These are phyloP conservation scores for Isoperla grammatica DNA, from an alignment of 2,888 invertebrate species.

Conservation along the genomic window DNA sequence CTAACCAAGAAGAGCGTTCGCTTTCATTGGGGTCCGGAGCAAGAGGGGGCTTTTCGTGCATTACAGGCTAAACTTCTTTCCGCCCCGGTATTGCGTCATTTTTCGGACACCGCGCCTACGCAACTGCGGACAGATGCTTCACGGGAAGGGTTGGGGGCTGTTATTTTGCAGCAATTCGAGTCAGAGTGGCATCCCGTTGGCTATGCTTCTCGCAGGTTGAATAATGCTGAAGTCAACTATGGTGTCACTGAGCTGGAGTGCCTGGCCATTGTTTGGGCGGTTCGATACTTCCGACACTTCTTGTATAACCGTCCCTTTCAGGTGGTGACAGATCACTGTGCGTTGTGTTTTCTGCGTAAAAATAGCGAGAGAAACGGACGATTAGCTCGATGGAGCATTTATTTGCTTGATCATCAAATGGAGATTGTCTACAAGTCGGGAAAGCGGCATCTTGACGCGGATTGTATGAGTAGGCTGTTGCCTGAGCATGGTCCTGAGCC, in stretches of 20 bases:
- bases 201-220: background rate
- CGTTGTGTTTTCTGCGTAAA: slow-evolving; percentile 14
- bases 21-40: slow-evolving; percentile 15
- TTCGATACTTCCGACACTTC: background rate
- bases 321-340: slow-evolving; percentile 21
- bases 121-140: slow-evolving; percentile 7
- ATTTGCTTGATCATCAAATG: slow-evolving; percentile 2
- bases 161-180: background rate
- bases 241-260: slow-evolving; percentile 2
- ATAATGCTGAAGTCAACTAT: background rate
- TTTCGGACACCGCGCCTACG: slow-evolving; percentile 19
- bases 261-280: background rate
- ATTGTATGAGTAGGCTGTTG: background rate
- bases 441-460: background rate
- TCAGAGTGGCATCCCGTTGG: background rate
- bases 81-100: slow-evolving; percentile 32
- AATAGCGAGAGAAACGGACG: slow-evolving; percentile 12
- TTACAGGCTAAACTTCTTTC: slow-evolving; percentile 30
- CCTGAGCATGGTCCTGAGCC: background rate
- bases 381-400: slow-evolving; percentile 18
- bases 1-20: background rate
- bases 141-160: slow-evolving; percentile 15
- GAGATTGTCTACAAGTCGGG: slow-evolving; percentile 1
- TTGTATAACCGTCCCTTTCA: background rate
- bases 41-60: slow-evolving; percentile 6